These are phyloP conservation scores for Eulemur coronatus DNA, from an alignment of 2,797 vertebrate genomes.

Conservation along the genomic window DNA sequence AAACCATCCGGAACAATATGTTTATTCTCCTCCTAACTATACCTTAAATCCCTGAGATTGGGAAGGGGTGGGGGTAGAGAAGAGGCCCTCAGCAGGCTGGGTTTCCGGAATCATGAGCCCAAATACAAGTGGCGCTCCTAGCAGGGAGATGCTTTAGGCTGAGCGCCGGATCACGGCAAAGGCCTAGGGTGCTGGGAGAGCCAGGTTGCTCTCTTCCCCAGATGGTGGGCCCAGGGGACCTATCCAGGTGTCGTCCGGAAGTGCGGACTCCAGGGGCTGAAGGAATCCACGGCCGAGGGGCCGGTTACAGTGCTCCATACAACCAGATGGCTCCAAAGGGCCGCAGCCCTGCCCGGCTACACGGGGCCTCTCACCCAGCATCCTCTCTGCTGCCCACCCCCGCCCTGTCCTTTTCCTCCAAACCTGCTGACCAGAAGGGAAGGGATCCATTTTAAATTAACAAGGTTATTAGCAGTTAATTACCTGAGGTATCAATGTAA, in stretches of 20 bases:
- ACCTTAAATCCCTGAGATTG: background rate
- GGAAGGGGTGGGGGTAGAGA: background rate
- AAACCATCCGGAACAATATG: background rate
- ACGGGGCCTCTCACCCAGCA: background rate
- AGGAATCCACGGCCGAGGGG: background rate
- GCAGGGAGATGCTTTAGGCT: background rate
- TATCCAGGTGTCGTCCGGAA: background rate
- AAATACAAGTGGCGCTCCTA: background rate
- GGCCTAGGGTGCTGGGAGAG: background rate
- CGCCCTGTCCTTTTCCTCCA: background rate
- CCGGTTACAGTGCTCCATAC: fast-evolving
- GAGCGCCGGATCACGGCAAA: background rate
- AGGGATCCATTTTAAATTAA: conserved; percentile 83
- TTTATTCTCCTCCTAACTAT: background rate
- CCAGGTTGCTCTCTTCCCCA: background rate
- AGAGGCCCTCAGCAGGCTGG: background rate
- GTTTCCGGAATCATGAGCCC: background rate
- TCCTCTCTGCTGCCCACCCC: background rate
- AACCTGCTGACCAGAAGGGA: conserved; percentile 68
- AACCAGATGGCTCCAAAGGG: background rate
- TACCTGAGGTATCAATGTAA: conserved; percentile 80
- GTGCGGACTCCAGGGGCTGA: background rate
- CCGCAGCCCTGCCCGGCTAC: background rate
- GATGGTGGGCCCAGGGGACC: fast-evolving
- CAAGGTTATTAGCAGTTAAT: conserved; percentile 84